phyloP scores from a whole-genome alignment of 2,113 vertebrate species.

The Colaptes auratus region DNA sequence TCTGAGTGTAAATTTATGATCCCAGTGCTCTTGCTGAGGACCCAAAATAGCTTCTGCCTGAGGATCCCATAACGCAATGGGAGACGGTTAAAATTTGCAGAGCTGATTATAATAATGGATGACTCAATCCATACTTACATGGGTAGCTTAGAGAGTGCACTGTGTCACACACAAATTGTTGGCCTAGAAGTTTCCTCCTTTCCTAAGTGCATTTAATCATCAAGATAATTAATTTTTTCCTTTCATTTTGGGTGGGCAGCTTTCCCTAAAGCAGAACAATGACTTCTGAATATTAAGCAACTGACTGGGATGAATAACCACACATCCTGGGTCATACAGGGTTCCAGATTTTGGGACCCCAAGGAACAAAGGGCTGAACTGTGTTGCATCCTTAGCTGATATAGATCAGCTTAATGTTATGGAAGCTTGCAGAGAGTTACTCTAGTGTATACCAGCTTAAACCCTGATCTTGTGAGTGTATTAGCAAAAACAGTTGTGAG shows the following conservation, averaged over 20 bases:
- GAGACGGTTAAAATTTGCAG: background rate
- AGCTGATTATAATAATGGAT: background rate
- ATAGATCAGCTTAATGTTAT: background rate
- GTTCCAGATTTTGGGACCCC: background rate
- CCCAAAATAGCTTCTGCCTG: background rate
- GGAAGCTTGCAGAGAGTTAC: background rate
- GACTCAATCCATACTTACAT: background rate
- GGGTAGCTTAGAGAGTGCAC: background rate
- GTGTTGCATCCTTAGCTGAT: background rate
- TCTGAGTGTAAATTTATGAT: background rate
- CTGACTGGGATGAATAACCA: background rate
- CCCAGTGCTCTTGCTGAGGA: background rate
- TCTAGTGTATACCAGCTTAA: background rate
- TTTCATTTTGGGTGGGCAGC: background rate
- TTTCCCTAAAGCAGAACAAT: background rate
- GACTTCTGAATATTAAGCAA: background rate
- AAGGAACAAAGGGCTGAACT: background rate
- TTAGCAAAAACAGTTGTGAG: background rate
- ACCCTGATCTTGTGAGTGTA: background rate
- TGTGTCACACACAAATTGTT: background rate
- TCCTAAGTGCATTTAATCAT: background rate
- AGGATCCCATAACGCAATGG: background rate
- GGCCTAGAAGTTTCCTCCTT: background rate
- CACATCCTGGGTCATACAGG: background rate
- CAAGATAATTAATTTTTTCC: background rate